Percentiles rank a stretch among this genome's conserved stretches.
These are phyloP conservation scores for Dinomys branickii DNA, from an alignment of 2,113 vertebrate species.

Conservation along the genomic window DNA sequence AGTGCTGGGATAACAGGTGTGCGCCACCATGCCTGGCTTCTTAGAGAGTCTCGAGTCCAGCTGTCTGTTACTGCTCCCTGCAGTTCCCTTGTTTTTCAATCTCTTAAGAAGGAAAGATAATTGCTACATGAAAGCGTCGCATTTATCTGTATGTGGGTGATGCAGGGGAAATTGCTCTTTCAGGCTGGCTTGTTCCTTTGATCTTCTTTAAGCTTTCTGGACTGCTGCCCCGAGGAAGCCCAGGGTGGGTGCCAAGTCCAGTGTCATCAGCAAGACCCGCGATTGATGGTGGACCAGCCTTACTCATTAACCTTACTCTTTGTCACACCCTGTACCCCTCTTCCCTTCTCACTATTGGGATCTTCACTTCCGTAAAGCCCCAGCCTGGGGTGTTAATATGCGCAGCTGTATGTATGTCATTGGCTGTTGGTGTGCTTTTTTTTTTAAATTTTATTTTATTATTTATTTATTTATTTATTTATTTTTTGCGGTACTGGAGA, in stretches of 20 bases:
- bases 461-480: too few relatives aligned
- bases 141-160: not conserved
- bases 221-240: not conserved
- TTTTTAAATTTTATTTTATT: too few relatives aligned
- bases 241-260: too few relatives aligned
- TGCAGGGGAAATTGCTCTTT: not conserved
- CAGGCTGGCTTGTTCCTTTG: not conserved
- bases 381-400: not conserved
- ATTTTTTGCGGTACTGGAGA: too few relatives aligned
- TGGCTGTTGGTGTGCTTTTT: not conserved
- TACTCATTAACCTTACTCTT: not conserved
- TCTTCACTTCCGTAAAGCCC: not conserved
- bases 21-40: not conserved
- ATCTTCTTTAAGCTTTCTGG: not conserved
- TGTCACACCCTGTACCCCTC: too few relatives aligned
- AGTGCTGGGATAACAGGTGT: not conserved
- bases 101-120: not conserved
- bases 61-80: not conserved
- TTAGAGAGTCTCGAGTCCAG: not conserved
- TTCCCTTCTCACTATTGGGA: not conserved
- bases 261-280: not conserved
- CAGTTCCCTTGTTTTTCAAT: slow-evolving; percentile 4
- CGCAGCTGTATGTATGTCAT: not conserved
- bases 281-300: not conserved
- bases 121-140: not conserved